These are phyloP conservation scores for Crocidura indochinensis DNA, from an alignment of 2,797 vertebrate genomes.

Conservation along the genomic window DNA sequence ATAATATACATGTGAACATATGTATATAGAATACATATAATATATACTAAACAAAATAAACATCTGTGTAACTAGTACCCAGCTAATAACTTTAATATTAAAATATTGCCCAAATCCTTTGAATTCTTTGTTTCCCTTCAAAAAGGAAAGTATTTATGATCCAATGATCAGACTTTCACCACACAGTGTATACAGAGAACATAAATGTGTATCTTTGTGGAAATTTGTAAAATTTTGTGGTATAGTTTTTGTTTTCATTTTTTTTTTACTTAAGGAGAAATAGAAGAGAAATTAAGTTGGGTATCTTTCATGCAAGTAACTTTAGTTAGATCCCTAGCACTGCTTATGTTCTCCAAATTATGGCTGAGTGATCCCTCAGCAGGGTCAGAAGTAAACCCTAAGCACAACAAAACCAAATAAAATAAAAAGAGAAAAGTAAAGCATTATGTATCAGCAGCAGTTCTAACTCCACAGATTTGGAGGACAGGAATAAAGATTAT, in stretches of 20 bases:
- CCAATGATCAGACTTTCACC: neutral
- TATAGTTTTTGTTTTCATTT: too few relatives aligned
- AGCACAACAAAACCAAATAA: too few relatives aligned
- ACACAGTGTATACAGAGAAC: neutral
- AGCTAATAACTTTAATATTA: slow-evolving; percentile 34
- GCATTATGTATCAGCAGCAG: neutral
- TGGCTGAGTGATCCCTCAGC: too few relatives aligned
- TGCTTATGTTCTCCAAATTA: too few relatives aligned
- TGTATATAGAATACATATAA: too few relatives aligned
- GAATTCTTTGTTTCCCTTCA: neutral
- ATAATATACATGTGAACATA: neutral
- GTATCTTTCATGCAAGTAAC: too few relatives aligned
- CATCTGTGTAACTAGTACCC: neutral
- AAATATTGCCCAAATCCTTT: neutral
- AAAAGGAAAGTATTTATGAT: neutral
- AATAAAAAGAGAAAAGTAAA: neutral
- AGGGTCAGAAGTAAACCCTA: too few relatives aligned
- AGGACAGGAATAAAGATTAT: neutral
- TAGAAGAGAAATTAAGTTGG: too few relatives aligned
- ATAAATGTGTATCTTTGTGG: too few relatives aligned
- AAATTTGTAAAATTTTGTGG: neutral
- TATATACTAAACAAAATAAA: neutral
- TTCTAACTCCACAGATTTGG: neutral
- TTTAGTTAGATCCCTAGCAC: too few relatives aligned
- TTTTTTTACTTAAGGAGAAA: too few relatives aligned